phyloP scores from a whole-genome alignment of 2,888 invertebrate species.

The Antitype chi region DNA sequence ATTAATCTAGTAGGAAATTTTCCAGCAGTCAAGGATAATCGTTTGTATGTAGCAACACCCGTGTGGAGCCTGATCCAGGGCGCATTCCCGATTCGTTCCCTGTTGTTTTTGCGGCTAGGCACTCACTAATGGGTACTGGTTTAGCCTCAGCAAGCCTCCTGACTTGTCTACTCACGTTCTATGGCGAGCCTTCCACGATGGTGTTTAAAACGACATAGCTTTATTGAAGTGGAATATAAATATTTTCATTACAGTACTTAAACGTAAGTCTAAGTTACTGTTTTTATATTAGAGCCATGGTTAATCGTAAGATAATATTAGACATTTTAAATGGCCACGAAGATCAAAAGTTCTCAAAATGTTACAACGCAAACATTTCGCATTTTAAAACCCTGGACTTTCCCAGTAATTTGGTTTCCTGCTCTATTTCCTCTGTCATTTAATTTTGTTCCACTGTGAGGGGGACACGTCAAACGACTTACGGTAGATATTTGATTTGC shows the following conservation, averaged over 20 bases:
- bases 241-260: conserved; percentile 57
- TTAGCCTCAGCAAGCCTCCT: conserved; percentile 73
- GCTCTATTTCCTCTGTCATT: conserved; percentile 31
- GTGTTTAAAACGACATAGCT: conserved; percentile 63
- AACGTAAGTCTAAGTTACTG: conserved; percentile 19
- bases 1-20: conserved; percentile 34
- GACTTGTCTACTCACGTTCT: conserved; percentile 68
- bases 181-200: conserved; percentile 60
- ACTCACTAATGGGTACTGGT: conserved; percentile 89
- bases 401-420: conserved; percentile 17
- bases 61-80: conserved; percentile 79
- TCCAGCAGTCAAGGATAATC: conserved; percentile 65
- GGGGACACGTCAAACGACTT: conserved; percentile 11
- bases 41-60: conserved; percentile 76
- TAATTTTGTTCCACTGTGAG: conserved; percentile 4
- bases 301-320: conserved; percentile 7
- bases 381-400: background rate
- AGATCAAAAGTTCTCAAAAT: background rate
- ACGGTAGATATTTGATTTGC: conserved; percentile 13
- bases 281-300: conserved; percentile 21
- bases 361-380: background rate
- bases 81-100: conserved; percentile 91
- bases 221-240: conserved; percentile 59
- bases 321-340: background rate
- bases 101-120: conserved; percentile 89